These are phyloP conservation scores for Actinia tenebrosa DNA, from an alignment of 64 coral and sea anemone species.

Conservation along the genomic window DNA sequence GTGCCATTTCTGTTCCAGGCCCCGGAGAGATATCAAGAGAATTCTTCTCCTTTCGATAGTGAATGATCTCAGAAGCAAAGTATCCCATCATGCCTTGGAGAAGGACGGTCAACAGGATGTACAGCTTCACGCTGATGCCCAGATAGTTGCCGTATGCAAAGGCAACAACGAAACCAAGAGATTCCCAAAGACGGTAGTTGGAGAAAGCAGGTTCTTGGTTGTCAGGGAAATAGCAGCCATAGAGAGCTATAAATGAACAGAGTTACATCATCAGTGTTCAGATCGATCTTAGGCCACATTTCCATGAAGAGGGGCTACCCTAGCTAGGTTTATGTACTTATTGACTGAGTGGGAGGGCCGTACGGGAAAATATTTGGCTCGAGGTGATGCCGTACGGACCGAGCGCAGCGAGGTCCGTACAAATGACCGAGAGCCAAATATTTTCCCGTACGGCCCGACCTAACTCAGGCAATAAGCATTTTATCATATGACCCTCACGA, in stretches of 20 bases:
- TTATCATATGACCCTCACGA: no score
- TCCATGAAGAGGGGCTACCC: no score
- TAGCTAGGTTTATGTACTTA: no score
- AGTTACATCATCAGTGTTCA: not conserved
- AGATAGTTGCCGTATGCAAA: slow-evolving; percentile 58
- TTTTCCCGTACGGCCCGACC: no score
- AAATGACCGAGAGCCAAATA: no score
- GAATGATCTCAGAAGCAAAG: slow-evolving; percentile 43
- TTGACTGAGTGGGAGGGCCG: no score
- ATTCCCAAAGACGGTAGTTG: slow-evolving; percentile 71
- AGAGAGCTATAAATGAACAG: slow-evolving; percentile 34
- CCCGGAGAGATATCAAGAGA: not conserved
- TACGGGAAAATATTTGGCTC: no score
- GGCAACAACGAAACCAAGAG: slow-evolving; percentile 45
- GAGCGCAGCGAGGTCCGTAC: no score
- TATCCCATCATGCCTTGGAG: slow-evolving; percentile 42
- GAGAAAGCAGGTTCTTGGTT: slow-evolving; percentile 70
- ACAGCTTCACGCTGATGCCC: slow-evolving; percentile 51
- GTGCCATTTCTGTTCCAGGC: not conserved
- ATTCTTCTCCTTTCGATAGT: slow-evolving; percentile 2
- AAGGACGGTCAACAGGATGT: slow-evolving; percentile 36
- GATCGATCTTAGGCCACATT: no score
- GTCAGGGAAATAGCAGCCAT: slow-evolving; percentile 66
- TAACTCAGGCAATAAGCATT: no score
- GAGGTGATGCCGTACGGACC: no score